These are phyloP conservation scores for Pseudococcus longispinus DNA, from an alignment of 2,888 invertebrate genomes.

Conservation along the genomic window DNA sequence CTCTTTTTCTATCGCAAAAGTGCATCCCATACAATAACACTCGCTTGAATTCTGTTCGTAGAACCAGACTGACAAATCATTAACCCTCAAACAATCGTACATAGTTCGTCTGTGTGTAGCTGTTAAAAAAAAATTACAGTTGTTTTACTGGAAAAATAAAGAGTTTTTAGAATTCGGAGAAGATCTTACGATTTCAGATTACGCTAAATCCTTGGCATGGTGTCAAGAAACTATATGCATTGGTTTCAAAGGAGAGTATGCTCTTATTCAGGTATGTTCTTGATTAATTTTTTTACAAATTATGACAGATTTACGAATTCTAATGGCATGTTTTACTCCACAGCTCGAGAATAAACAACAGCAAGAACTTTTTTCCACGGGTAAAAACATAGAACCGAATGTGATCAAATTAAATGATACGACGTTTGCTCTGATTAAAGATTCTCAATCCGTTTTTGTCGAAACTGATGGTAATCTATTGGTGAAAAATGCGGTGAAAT, in stretches of 20 bases:
- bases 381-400: constrained; percentile 81
- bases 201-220: constrained; percentile 83
- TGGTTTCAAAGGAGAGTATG: constrained; percentile 72
- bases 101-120: constrained; percentile 84
- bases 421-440: constrained; percentile 83
- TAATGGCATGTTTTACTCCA: not conserved
- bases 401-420: constrained; percentile 78
- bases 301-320: not conserved
- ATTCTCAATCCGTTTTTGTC: constrained; percentile 85
- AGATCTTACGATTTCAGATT: constrained; percentile 80
- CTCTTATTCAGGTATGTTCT: constrained; percentile 58
- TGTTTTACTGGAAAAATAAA: constrained; percentile 89
- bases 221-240: constrained; percentile 84
- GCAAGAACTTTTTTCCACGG: constrained; percentile 76
- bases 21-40: too few species aligned
- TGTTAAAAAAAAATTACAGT: constrained; percentile 81
- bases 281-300: not conserved
- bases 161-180: constrained; percentile 76
- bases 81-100: constrained; percentile 17
- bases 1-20: not conserved
- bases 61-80: constrained; percentile 45
- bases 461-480: constrained; percentile 76
- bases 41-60: not conserved
- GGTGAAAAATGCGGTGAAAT: constrained; percentile 76
- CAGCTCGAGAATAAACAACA: not conserved